Conservation (phyloP, 1,140 invertebrate genomes). For the Apis mellifera region Amel_HAv3.1 CM009936.2:7434501-7435000, state of each 20-base stretch:
- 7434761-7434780: conserved; percentile 20
- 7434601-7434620: conserved; percentile 61
- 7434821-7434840: conserved; percentile 45
- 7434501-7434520: conserved; percentile 91
- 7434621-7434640: conserved; percentile 72
- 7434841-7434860: conserved; percentile 38
- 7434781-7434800: conserved; percentile 11
- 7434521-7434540: conserved; percentile 97
- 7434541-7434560: conserved; percentile 97
- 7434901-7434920: conserved; percentile 30
- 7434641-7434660: conserved; percentile 52
- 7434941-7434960: conserved; percentile 31
- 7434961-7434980: conserved; percentile 59
- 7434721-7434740: conserved; percentile 38
- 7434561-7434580: conserved; percentile 81
- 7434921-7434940: conserved; percentile 43
- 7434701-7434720: conserved; percentile 29
- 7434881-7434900: conserved; percentile 41
- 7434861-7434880: conserved; percentile 43
- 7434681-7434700: conserved; percentile 38
- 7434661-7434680: conserved; percentile 18
- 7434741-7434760: conserved; percentile 22
- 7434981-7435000: conserved; percentile 66
- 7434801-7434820: conserved; percentile 31
- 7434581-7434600: conserved; percentile 71